Conservation (phyloP, 1,140 invertebrate genomes). For the Nixonia krombeini region DNA sequence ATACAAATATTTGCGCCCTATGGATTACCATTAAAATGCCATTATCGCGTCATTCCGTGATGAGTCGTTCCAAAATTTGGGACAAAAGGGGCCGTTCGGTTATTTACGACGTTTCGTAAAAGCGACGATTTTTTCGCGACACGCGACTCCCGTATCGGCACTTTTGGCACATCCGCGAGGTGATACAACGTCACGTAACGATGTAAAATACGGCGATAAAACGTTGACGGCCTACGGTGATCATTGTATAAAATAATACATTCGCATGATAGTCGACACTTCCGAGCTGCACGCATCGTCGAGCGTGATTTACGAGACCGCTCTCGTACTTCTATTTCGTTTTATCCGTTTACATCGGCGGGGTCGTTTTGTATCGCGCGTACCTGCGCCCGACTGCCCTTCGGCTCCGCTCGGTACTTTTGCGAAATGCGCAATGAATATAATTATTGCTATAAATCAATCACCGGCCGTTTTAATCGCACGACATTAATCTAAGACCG, state of each 20-base stretch:
- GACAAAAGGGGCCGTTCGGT: too few species aligned
- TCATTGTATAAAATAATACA: conserved; percentile 44
- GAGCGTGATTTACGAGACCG: conserved; percentile 50
- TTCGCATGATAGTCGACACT: conserved; percentile 47
- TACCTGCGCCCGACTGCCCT: conserved; percentile 1
- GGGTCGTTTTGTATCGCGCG: conserved; percentile 16
- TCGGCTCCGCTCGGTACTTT: background rate
- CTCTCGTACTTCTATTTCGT: conserved; percentile 25
- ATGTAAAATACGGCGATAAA: conserved; percentile 49
- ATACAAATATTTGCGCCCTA: too few species aligned
- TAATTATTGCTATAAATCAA: background rate
- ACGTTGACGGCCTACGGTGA: conserved; percentile 40
- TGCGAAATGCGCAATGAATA: background rate
- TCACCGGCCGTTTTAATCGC: too few species aligned
- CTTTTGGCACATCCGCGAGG: conserved; percentile 16
- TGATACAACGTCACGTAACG: conserved; percentile 36
- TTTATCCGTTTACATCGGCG: conserved; percentile 30
- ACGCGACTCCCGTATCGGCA: conserved; percentile 23
- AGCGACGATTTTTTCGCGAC: conserved; percentile 22
- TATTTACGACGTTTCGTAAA: too few species aligned
- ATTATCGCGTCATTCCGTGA: too few species aligned
- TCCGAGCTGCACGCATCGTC: conserved; percentile 49
- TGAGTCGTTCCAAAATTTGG: too few species aligned
- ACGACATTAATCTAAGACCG: too few species aligned
- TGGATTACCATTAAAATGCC: too few species aligned